Conservation (phyloP, 2,888 invertebrate species). For the Phyllotreta cruciferae region DNA sequence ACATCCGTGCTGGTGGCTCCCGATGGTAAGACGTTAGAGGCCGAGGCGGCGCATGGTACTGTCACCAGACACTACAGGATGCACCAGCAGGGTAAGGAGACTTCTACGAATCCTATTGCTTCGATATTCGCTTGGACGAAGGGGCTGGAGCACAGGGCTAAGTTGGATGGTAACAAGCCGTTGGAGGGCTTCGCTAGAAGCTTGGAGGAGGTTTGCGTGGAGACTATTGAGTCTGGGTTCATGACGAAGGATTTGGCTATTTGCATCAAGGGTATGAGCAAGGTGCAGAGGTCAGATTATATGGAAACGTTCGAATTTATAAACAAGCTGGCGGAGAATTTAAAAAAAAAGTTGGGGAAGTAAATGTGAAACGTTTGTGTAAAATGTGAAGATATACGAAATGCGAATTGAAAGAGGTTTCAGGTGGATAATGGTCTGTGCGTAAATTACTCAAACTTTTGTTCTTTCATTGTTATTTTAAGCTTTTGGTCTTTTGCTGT, state of each 20-base stretch:
- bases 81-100: slow-evolving; percentile 94
- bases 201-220: slow-evolving; percentile 89
- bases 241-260: slow-evolving; percentile 99
- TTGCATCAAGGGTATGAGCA: slow-evolving; percentile 93
- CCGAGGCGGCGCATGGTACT: slow-evolving; percentile 98
- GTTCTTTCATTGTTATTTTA: no score
- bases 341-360: slow-evolving; percentile 64
- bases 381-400: no score
- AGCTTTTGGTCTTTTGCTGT: no score
- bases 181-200: slow-evolving; percentile 83
- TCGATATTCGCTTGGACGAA: slow-evolving; percentile 99
- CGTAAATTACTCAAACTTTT: no score
- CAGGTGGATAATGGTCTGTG: no score
- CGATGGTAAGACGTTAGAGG: slow-evolving; percentile 97
- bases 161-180: slow-evolving; percentile 83
- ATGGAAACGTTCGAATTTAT: slow-evolving; percentile 97
- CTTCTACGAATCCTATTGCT: slow-evolving; percentile 98
- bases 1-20: slow-evolving; percentile 96
- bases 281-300: slow-evolving; percentile 81
- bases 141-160: slow-evolving; percentile 85
- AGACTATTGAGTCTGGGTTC: slow-evolving; percentile 91
- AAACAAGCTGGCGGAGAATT: slow-evolving; percentile 91
- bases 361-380: not conserved
- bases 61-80: slow-evolving; percentile 64
- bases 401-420: no score